phyloP scores from a whole-genome alignment of 2,113 vertebrate genomes.

The Mustela lutreola region DNA sequence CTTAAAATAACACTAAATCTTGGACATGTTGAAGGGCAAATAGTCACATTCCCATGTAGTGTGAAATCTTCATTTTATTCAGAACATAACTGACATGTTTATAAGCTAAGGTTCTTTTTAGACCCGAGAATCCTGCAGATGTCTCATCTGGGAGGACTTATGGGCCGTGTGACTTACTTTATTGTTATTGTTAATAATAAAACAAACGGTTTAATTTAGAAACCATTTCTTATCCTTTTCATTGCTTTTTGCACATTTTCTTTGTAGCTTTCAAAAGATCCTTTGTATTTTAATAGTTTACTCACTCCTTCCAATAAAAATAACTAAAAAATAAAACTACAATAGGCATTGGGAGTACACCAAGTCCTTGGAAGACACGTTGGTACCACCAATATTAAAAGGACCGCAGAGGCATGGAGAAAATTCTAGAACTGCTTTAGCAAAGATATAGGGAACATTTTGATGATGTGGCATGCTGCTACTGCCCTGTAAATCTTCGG shows the following conservation, averaged over 20 bases:
- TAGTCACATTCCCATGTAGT: constrained; percentile 59
- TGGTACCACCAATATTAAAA: constrained; percentile 23
- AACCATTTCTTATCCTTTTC: constrained; percentile 69
- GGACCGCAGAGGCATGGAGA: not conserved
- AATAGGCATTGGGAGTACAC: constrained; percentile 9
- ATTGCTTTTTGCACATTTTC: constrained; percentile 74
- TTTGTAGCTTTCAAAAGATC: constrained; percentile 67
- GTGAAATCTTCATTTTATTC: constrained; percentile 57
- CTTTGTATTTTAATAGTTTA: constrained; percentile 73
- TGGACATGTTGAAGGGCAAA: constrained; percentile 63
- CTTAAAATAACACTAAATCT: constrained; percentile 61
- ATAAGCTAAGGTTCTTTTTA: constrained; percentile 68
- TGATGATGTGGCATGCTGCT: constrained; percentile 1
- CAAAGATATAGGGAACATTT: not conserved
- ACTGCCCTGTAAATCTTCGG: constrained; percentile 20
- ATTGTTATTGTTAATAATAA: constrained; percentile 78
- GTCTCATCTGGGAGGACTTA: constrained; percentile 80
- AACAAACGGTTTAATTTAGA: constrained; percentile 75
- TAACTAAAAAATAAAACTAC: constrained; percentile 63
- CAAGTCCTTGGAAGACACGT: constrained; percentile 11
- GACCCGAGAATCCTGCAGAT: constrained; percentile 63
- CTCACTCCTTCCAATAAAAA: constrained; percentile 66
- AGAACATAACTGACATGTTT: constrained; percentile 73
- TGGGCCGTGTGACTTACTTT: constrained; percentile 71
- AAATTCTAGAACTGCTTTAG: not conserved